phyloP scores from a whole-genome alignment of 2,113 vertebrate species.

The Thamnaconus septentrionalis region DNA sequence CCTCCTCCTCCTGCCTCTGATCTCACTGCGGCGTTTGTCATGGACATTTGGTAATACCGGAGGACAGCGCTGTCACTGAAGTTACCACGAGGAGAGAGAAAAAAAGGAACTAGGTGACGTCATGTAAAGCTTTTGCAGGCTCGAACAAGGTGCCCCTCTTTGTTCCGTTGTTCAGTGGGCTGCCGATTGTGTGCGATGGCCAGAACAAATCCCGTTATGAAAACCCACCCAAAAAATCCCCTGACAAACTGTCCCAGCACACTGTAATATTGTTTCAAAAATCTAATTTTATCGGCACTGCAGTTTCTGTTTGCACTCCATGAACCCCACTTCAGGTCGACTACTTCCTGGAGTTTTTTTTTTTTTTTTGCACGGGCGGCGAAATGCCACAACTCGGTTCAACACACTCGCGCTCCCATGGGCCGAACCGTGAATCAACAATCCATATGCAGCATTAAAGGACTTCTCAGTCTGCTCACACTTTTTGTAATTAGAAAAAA shows the following conservation, averaged over 20 bases:
- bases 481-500: slow-evolving; percentile 21
- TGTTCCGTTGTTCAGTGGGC: too few relatives aligned
- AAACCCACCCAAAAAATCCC: too few relatives aligned
- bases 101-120: slow-evolving; percentile 25
- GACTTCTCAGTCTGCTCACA: slow-evolving; percentile 6
- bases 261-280: not conserved
- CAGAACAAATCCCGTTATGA: too few relatives aligned
- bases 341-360: too few relatives aligned
- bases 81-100: slow-evolving; percentile 3
- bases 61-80: slow-evolving; percentile 41
- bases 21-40: slow-evolving; percentile 43
- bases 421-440: not conserved
- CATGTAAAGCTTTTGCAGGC: not conserved
- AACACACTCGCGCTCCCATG: not conserved
- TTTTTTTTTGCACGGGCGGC: too few relatives aligned
- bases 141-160: slow-evolving; percentile 2
- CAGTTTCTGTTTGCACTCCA: not conserved
- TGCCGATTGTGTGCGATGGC: too few relatives aligned
- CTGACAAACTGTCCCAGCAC: too few relatives aligned
- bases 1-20: slow-evolving; percentile 29
- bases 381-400: too few relatives aligned
- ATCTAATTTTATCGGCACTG: not conserved
- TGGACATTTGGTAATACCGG: slow-evolving; percentile 26
- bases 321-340: not conserved
- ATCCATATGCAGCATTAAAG: not conserved